Conservation (phyloP, 2,888 invertebrate genomes). For the Meiosimyza platycephala region DNA sequence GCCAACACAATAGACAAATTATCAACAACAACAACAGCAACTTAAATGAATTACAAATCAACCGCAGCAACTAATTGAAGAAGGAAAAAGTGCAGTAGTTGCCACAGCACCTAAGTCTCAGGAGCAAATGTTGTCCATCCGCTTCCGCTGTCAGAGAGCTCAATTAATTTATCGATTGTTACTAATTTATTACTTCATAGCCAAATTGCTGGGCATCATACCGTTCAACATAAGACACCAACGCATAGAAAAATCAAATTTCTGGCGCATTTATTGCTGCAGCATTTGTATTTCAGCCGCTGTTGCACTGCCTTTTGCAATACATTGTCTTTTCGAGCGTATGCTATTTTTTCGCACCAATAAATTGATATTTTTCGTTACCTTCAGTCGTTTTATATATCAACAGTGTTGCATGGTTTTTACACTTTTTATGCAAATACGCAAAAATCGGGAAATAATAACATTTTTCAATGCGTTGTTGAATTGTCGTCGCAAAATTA, state of each 20-base stretch:
- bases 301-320: constrained; percentile 46
- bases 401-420: constrained; percentile 47
- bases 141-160: not conserved
- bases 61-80: too few relatives aligned
- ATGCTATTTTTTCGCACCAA: constrained; percentile 53
- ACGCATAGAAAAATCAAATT: not conserved
- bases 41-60: too few relatives aligned
- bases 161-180: constrained; percentile 1
- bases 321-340: constrained; percentile 43
- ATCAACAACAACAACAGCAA: too few relatives aligned
- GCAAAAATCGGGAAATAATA: constrained; percentile 46
- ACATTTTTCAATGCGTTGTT: constrained; percentile 51
- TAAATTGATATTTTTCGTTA: constrained; percentile 51
- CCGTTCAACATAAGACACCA: constrained; percentile 22
- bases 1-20: too few relatives aligned
- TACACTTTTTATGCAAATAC: constrained; percentile 52
- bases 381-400: constrained; percentile 51
- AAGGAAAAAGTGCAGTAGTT: too few relatives aligned
- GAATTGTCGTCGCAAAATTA: constrained; percentile 37
- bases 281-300: constrained; percentile 41
- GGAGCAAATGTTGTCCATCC: not conserved
- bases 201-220: constrained; percentile 44
- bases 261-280: constrained; percentile 48
- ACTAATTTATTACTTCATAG: constrained; percentile 28
- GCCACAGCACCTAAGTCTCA: not conserved